phyloP scores from a whole-genome alignment of 2,113 vertebrate species.

The Pseudorasbora parva region DNA sequence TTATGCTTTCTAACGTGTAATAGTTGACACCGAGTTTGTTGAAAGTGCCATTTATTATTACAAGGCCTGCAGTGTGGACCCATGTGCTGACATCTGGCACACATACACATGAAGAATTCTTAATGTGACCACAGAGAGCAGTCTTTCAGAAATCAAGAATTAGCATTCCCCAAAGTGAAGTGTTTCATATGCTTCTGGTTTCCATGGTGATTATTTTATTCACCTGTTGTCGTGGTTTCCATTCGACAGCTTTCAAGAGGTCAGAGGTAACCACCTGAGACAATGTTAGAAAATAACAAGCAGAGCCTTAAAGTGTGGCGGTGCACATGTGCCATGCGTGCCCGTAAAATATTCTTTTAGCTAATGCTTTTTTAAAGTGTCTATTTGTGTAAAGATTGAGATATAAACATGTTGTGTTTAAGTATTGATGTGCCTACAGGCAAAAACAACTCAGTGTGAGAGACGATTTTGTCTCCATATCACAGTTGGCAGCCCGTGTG shows the following conservation, averaged over 20 bases:
- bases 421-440: slow-evolving; percentile 42
- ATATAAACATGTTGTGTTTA: slow-evolving; percentile 53
- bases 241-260: slow-evolving; percentile 32
- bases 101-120: neutral
- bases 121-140: slow-evolving; percentile 1
- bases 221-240: slow-evolving; percentile 45
- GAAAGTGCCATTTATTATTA: neutral
- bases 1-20: neutral
- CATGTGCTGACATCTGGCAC: slow-evolving; percentile 1
- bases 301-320: slow-evolving; percentile 3
- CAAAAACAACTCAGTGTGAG: slow-evolving; percentile 52
- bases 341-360: neutral
- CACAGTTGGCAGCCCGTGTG: slow-evolving; percentile 45
- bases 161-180: slow-evolving; percentile 31
- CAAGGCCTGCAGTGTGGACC: neutral
- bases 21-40: neutral
- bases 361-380: slow-evolving; percentile 2
- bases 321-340: neutral
- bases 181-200: slow-evolving; percentile 37
- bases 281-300: slow-evolving; percentile 16
- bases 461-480: slow-evolving; percentile 47
- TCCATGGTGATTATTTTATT: slow-evolving; percentile 54
- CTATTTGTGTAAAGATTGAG: slow-evolving; percentile 29
- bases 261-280: slow-evolving; percentile 32
- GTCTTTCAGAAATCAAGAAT: slow-evolving; percentile 41